phyloP scores from a whole-genome alignment of 2,113 vertebrate genomes.

The Leptosomus discolor region DNA sequence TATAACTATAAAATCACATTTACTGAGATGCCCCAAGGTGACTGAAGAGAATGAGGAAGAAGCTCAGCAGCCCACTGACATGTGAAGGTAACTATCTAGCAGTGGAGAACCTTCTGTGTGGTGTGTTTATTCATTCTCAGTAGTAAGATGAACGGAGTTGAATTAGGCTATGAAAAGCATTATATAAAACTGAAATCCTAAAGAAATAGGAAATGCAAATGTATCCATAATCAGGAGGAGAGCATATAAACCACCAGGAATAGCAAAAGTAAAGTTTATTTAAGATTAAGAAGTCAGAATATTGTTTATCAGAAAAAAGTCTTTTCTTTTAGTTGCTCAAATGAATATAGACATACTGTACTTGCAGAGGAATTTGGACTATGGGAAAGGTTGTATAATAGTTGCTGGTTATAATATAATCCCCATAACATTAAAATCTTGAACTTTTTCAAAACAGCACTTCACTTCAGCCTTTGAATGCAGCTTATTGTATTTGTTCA shows the following conservation, averaged over 20 bases:
- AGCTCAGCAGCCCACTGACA: neutral
- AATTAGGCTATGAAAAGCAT: neutral
- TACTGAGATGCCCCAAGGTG: neutral
- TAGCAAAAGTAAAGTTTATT: neutral
- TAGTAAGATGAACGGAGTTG: neutral
- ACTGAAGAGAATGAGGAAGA: neutral
- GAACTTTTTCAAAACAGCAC: neutral
- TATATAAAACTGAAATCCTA: neutral
- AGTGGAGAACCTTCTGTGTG: neutral
- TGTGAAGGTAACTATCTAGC: neutral
- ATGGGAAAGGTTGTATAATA: neutral
- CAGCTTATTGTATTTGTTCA: neutral
- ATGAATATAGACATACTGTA: neutral
- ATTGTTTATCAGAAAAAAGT: neutral
- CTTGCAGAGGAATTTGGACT: neutral
- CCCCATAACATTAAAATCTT: neutral
- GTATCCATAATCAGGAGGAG: neutral
- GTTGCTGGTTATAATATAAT: neutral
- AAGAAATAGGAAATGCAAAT: neutral
- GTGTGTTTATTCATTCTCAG: neutral
- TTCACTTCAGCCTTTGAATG: neutral
- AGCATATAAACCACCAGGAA: neutral
- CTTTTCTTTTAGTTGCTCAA: neutral
- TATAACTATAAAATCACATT: neutral
- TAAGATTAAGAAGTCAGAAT: neutral